These are phyloP conservation scores for Lithobates pipiens DNA, from an alignment of 2,797 vertebrate species.

Conservation along the genomic window DNA sequence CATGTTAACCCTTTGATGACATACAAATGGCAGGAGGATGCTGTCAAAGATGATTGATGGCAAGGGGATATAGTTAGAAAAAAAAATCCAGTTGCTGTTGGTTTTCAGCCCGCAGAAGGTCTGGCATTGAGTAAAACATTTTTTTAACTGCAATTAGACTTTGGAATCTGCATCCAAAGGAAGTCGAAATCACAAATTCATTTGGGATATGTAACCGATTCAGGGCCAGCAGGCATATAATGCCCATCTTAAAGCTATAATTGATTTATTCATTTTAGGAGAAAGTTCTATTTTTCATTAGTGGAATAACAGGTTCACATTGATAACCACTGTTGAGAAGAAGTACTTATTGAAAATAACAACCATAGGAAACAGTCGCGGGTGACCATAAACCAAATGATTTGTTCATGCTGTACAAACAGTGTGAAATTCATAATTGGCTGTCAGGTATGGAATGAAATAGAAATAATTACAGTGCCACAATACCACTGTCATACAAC, in stretches of 20 bases:
- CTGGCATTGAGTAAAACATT: conserved; percentile 35
- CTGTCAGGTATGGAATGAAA: too few relatives aligned
- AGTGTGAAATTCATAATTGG: too few relatives aligned
- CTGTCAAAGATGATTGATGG: conserved; percentile 59
- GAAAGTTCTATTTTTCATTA: not conserved
- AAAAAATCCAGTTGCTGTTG: conserved; percentile 35
- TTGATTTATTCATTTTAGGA: not conserved
- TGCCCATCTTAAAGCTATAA: not conserved
- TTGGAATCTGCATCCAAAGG: conserved; percentile 45
- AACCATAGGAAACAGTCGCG: too few relatives aligned
- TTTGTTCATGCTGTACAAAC: too few relatives aligned
- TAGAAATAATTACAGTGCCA: too few relatives aligned
- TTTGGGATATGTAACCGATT: conserved; percentile 30
- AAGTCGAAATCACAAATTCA: conserved; percentile 54
- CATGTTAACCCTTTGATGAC: conserved; percentile 49
- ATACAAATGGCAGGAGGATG: conserved; percentile 50
- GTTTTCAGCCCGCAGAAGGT: conserved; percentile 34
- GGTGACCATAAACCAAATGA: too few relatives aligned
- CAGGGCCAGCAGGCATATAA: conserved; percentile 28
- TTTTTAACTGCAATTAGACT: conserved; percentile 49
- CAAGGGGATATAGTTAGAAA: conserved; percentile 43
- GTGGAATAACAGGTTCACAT: not conserved
- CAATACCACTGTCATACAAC: too few relatives aligned
- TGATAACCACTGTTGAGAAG: not conserved
- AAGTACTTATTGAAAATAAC: not conserved